A percentile compares a stretch with the other conserved stretches of the same genome.
Conservation (phyloP, 2,888 invertebrate species). For the Emmelina monodactyla region DNA sequence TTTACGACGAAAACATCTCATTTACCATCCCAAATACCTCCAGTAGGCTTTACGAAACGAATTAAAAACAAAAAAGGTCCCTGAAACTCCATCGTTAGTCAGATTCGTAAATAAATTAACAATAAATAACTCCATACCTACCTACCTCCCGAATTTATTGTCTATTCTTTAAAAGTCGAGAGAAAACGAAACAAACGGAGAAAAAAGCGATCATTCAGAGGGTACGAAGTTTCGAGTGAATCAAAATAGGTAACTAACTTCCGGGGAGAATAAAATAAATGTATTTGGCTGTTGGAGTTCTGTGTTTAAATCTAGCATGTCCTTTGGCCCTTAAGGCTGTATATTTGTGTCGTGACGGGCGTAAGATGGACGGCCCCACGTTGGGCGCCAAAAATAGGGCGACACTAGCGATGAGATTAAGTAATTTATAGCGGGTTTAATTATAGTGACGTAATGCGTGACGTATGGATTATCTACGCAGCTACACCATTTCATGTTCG, state of each 20-base stretch:
- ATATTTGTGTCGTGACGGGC: not conserved
- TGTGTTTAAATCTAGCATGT: conserved; percentile 1
- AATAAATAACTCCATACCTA: conserved; percentile 44
- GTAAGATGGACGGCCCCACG: conserved; percentile 6
- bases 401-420: too few relatives aligned
- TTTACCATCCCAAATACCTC: too few relatives aligned
- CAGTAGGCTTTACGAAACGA: too few relatives aligned
- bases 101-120: conserved; percentile 25
- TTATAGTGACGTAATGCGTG: too few relatives aligned
- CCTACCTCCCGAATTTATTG: conserved; percentile 48
- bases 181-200: not conserved
- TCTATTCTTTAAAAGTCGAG: conserved; percentile 30
- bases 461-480: too few relatives aligned
- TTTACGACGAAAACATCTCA: too few relatives aligned
- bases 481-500: too few relatives aligned
- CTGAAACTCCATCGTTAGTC: conserved; percentile 19
- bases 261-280: too few relatives aligned
- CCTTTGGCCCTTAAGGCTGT: not conserved
- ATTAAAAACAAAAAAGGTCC: too few relatives aligned
- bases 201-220: not conserved
- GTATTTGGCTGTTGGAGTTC: too few relatives aligned
- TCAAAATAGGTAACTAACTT: too few relatives aligned
- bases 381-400: conserved; percentile 11
- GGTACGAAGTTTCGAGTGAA: not conserved
- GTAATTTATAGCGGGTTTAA: too few relatives aligned